Base-by-base conservation (phyloP, 2,888 invertebrate species). In the Andricus curvator region DNA sequence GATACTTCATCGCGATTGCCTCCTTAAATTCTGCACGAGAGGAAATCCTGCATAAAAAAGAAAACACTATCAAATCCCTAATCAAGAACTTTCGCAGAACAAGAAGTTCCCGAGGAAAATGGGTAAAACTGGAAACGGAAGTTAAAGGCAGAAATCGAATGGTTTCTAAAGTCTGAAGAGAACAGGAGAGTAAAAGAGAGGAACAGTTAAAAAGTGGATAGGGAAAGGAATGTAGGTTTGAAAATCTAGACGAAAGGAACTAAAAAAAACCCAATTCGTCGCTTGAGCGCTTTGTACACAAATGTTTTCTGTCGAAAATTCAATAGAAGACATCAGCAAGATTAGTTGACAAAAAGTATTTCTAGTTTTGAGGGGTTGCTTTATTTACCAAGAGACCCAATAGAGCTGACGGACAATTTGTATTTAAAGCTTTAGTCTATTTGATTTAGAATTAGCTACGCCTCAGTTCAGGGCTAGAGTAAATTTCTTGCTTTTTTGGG, bases 171-270 rank as follows among this genome's bases (percentile, higher is more conserved):
- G n/a, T n/a, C 56, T 56, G 2, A 56, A 33, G 74, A 74, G 33
- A 56, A 74, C 51, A 74, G 56, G n/a, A 33, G 6, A 74, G 56
- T 20, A 15, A 74, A 74, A 51, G 56, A 74, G 51, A 74, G 56
- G 56, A 74, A 33, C 33, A 74, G 74, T 56, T 74, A 37, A 56
- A 74, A 56, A n/a, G 74, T 74, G 33, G 51, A 56, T 51, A 51
- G 70, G 56, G 51, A 74, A 37, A 74, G 74, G n/a, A 51, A 74
- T 74, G 56, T 74, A 74, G 56, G 56, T 74, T 74, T 56, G 56
- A 74, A 56, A 56, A 20, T 65, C 17, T 65, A 37, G 65, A 65
- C 33, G 37, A 67, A 74, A 56, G 56, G 37, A 37, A 74, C 33
- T 0, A 62, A 74, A 37, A 33, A 37, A 60, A 60, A 33, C 37